Conservation (phyloP, 2,113 vertebrate species). For the Halcyon malimbica region DNA sequence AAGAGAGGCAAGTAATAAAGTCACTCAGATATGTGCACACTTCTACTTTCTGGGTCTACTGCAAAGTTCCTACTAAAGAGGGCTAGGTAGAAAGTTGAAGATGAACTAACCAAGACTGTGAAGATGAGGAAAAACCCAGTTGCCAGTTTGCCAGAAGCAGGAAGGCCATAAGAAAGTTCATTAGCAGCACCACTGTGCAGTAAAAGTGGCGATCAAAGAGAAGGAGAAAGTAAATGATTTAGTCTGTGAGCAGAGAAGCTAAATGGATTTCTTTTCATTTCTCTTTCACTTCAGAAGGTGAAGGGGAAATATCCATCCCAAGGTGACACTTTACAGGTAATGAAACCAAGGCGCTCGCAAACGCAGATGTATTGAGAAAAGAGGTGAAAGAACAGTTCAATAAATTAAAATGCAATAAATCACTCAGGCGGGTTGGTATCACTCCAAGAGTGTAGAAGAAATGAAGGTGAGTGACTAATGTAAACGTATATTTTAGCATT, state of each 20-base stretch:
- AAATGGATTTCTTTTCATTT: conserved; percentile 25
- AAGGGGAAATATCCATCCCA: conserved; percentile 50
- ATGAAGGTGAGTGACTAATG: not conserved
- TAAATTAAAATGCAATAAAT: conserved; percentile 57
- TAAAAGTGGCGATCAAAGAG: not conserved
- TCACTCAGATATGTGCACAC: not conserved
- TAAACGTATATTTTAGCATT: not conserved
- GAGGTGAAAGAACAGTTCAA: conserved; percentile 34
- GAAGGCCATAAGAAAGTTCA: not conserved
- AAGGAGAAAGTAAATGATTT: not conserved
- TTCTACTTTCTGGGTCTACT: not conserved
- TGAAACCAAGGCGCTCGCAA: not conserved
- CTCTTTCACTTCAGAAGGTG: conserved; percentile 24
- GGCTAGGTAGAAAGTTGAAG: not conserved
- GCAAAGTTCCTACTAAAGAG: not conserved
- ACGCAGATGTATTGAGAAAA: not conserved
- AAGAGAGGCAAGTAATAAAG: not conserved
- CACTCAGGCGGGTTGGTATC: conserved; percentile 11
- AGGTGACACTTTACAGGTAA: conserved; percentile 45
- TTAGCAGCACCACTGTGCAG: not conserved
- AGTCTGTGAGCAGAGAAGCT: not conserved
- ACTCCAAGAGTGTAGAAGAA: not conserved
- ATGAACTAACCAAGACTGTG: not conserved
- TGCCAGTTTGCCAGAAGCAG: not conserved
- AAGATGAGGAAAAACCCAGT: not conserved